Evolutionary conservation across 2,888 invertebrate genomes (phyloP).

Genomic region (Lysandra coridon): DNA sequence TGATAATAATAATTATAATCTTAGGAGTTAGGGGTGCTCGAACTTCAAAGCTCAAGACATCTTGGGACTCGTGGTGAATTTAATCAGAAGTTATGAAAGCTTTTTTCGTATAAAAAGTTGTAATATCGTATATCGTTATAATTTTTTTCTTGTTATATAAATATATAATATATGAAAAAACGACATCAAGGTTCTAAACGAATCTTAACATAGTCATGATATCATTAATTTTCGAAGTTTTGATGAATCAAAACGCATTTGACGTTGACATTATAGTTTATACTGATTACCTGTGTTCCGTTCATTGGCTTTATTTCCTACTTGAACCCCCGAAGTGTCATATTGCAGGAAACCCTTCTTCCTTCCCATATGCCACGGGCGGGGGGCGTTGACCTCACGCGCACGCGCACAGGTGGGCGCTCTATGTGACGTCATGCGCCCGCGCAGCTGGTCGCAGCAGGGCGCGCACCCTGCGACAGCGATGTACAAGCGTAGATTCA

Average conservation of each 20-base stretch:
- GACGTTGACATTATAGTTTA: neutral
- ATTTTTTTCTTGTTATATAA: no score
- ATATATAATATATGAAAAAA: no score
- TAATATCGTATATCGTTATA: no score
- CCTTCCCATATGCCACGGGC: slow-evolving; percentile 18
- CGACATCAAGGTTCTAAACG: no score
- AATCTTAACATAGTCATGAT: neutral
- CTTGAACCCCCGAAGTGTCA: slow-evolving; percentile 61
- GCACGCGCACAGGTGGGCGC: slow-evolving; percentile 63
- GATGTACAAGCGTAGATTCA: neutral
- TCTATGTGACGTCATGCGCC: slow-evolving; percentile 77
- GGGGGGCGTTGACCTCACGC: neutral
- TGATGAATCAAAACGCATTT: neutral
- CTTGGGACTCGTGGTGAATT: no score
- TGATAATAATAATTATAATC: no score
- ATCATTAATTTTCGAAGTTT: neutral
- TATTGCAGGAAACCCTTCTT: slow-evolving; percentile 51
- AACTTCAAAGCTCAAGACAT: no score
- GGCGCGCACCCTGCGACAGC: slow-evolving; percentile 36
- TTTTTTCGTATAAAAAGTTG: no score
- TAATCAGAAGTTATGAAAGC: no score
- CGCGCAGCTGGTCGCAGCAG: slow-evolving; percentile 63
- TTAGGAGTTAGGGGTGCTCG: no score
- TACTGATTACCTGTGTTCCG: neutral
- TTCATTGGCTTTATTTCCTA: neutral